phyloP scores from a whole-genome alignment of 2,888 invertebrate species.

The Lobophora halterata region DNA sequence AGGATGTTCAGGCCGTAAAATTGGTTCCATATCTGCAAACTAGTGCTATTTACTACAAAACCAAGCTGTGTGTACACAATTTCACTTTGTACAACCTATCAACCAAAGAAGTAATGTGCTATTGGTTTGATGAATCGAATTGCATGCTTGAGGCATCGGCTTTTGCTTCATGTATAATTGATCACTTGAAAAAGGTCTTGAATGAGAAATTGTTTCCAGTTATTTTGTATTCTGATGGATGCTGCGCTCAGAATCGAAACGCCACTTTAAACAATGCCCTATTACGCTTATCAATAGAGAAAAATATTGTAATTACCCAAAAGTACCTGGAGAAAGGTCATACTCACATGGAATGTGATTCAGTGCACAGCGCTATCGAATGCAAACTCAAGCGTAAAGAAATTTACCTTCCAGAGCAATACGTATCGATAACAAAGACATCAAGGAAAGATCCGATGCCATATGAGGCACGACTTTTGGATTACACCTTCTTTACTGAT shows the following conservation, averaged over 20 bases:
- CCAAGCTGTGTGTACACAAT: conserved; percentile 35
- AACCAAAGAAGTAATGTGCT: no score
- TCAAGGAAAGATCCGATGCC: conserved; percentile 2
- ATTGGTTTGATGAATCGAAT: no score
- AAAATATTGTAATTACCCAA: conserved; percentile 24
- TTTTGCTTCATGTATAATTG: conserved; percentile 23
- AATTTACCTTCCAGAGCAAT: conserved; percentile 13
- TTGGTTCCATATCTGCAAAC: no score
- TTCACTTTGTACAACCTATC: no score
- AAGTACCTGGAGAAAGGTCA: conserved; percentile 25
- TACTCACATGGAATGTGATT: conserved; percentile 26
- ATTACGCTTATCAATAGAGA: conserved; percentile 30
- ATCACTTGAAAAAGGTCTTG: conserved; percentile 22
- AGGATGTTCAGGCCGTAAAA: conserved; percentile 35
- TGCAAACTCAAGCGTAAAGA: conserved; percentile 20
- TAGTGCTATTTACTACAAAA: conserved; percentile 37
- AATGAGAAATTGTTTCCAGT: conserved; percentile 28
- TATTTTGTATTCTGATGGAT: conserved; percentile 32
- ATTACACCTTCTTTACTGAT: conserved; percentile 12
- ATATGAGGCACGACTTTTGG: conserved; percentile 1
- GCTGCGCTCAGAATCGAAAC: no score
- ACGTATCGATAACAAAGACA: conserved; percentile 1
- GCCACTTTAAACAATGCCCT: no score
- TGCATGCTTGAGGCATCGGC: conserved; percentile 27
- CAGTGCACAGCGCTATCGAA: conserved; percentile 22